Base-by-base conservation (phyloP, 2,113 vertebrate species). In the Lutjanus erythropterus region DNA sequence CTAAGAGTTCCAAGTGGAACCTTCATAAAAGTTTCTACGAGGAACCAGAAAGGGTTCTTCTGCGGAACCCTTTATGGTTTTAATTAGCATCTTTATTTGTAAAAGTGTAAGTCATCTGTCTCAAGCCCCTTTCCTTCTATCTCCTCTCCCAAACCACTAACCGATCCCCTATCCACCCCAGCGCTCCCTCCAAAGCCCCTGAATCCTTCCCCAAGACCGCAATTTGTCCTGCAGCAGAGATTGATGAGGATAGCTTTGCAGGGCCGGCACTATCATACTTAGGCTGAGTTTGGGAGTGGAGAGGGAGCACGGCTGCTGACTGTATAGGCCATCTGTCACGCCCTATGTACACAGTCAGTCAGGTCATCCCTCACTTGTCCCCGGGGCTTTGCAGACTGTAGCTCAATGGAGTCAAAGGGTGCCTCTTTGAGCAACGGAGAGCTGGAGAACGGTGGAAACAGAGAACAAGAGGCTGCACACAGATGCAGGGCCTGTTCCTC, bases 201-300 rank as follows among this genome's bases (percentile, higher is more conserved):
- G 65, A 86, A 83, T 79, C 81, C 64, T 66, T 39, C 71, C 74
- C 67, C 72, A 64, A 90, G 89, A 89, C 88, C 85, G 16, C 88
- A 88, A 85, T 91, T 93, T 91, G 91, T 94, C 87, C 83, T 79
- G 53, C 78, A 29, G 77, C 66, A 56, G 76, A 91, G 82, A 91
- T 90, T 89, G 82, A 91, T 90, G 88, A 85, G 67, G 41, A 83
- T 29, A 80, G 81, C 65, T 87, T 77, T 82, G 77, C 84, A 83
- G 80, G 82, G 67, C 70, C 53, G 31, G 59, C 37, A 61, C 79
- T 78, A 77, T 89, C 80, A 78, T 83, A 55, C 81, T 81, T 71
- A 81, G 49, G 31, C 58, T 8, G 31, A 78, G 74, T 86, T 86
- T 82, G 39, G 66, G 76, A 74, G 80, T 59, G 37, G 71, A 85